Evolutionary conservation across 2,113 vertebrate species (phyloP).

Genomic region (Xiphophorus couchianus): DNA sequence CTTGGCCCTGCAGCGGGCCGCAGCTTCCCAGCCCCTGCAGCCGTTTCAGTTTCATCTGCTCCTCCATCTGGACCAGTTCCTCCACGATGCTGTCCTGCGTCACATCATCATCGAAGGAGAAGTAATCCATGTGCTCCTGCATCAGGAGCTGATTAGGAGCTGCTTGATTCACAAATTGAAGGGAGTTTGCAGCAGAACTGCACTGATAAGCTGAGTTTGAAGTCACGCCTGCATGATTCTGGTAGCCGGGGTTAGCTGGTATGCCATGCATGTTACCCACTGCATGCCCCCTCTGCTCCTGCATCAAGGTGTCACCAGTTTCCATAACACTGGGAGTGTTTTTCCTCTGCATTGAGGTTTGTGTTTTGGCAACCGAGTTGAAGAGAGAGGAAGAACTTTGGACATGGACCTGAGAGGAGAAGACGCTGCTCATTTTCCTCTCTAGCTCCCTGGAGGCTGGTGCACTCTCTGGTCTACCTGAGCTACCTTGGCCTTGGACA

Average conservation of each 20-base stretch:
- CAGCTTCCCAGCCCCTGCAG: conserved; percentile 84
- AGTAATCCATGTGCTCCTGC: conserved; percentile 88
- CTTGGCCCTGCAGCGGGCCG: conserved; percentile 82
- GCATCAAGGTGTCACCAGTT: conserved; percentile 80
- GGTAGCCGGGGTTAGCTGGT: conserved; percentile 71
- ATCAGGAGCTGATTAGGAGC: conserved; percentile 84
- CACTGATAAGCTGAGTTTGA: conserved; percentile 83
- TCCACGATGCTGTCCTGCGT: conserved; percentile 99
- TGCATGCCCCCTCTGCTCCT: conserved; percentile 84
- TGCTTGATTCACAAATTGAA: conserved; percentile 78
- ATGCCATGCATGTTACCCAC: conserved; percentile 78
- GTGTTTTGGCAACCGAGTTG: conserved; percentile 79
- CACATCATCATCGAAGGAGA: conserved; percentile 94
- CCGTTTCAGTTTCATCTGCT: conserved; percentile 93
- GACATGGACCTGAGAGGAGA: conserved; percentile 65
- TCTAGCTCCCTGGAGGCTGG: conserved; percentile 79
- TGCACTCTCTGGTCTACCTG: conserved; percentile 81
- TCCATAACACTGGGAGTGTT: conserved; percentile 84
- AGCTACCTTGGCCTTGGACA: conserved; percentile 70
- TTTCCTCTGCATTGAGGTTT: conserved; percentile 84
- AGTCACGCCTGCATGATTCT: conserved; percentile 73
- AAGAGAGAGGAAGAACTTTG: conserved; percentile 77
- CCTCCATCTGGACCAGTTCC: conserved; percentile 98
- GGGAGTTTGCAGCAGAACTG: conserved; percentile 46
- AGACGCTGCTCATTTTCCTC: conserved; percentile 71